Evolutionary conservation across 2,888 invertebrate genomes (phyloP).

Genomic region (Tipula confusa): DNA sequence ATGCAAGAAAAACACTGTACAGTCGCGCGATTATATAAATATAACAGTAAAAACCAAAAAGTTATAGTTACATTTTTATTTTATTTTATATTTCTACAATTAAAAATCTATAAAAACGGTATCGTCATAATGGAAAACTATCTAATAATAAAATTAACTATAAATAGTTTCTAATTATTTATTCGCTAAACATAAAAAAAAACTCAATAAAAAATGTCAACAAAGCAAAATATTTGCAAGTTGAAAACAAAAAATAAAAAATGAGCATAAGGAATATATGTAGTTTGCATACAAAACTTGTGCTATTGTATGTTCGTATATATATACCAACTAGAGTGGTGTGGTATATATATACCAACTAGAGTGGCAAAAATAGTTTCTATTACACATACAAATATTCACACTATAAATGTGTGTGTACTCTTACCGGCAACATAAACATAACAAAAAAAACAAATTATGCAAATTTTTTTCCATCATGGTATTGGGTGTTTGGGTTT

Average conservation of each 20-base stretch:
- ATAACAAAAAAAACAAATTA: not conserved
- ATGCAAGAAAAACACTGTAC: not conserved
- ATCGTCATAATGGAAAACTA: slow-evolving; percentile 20
- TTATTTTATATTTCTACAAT: not conserved
- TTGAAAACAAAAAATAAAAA: no score
- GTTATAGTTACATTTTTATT: not conserved
- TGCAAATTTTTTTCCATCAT: not conserved
- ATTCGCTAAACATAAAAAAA: not conserved
- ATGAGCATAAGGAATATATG: not conserved
- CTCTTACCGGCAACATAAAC: not conserved
- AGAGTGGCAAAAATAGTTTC: not conserved
- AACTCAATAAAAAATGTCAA: not conserved
- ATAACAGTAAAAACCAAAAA: not conserved
- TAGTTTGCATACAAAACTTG: not conserved
- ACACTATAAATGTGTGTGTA: not conserved
- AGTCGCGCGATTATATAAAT: not conserved
- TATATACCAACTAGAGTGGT: not conserved
- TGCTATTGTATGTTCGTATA: not conserved
- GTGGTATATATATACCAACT: not conserved
- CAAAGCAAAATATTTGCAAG: not conserved
- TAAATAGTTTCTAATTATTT: not conserved
- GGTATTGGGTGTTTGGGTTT: not conserved
- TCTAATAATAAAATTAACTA: not conserved
- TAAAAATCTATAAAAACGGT: not conserved
- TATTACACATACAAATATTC: not conserved